These are phyloP conservation scores for Zootermopsis nevadensis DNA, from an alignment of 2,888 invertebrate species.

Conservation along the genomic window DNA sequence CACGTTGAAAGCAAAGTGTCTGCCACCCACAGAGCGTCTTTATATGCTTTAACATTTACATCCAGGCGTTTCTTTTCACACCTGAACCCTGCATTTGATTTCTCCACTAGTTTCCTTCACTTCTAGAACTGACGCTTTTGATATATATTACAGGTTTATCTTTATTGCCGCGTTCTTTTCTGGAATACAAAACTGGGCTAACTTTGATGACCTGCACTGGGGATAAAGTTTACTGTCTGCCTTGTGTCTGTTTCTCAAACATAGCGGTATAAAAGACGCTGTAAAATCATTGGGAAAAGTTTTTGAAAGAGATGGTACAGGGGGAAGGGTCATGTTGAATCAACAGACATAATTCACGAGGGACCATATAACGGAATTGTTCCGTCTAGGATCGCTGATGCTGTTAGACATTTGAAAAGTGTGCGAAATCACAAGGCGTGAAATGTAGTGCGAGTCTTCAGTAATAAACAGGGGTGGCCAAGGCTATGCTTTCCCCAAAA, in stretches of 20 bases:
- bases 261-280: background rate
- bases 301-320: background rate
- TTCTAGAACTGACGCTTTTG: no score
- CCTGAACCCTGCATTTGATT: no score
- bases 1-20: no score
- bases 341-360: no score
- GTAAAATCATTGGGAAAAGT: background rate
- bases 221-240: background rate
- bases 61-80: no score
- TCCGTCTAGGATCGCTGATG: background rate
- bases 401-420: background rate
- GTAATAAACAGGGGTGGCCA: background rate
- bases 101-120: no score
- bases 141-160: no score
- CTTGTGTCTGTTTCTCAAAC: background rate
- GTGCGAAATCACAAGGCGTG: background rate
- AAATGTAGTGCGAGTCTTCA: background rate
- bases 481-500: background rate
- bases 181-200: background rate
- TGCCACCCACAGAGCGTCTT: no score
- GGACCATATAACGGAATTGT: background rate
- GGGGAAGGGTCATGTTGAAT: no score
- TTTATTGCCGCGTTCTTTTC: no score
- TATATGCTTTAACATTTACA: no score
- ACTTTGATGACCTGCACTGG: background rate